Conservation (phyloP, 2,888 invertebrate species). For the Leptura quadrifasciata region DNA sequence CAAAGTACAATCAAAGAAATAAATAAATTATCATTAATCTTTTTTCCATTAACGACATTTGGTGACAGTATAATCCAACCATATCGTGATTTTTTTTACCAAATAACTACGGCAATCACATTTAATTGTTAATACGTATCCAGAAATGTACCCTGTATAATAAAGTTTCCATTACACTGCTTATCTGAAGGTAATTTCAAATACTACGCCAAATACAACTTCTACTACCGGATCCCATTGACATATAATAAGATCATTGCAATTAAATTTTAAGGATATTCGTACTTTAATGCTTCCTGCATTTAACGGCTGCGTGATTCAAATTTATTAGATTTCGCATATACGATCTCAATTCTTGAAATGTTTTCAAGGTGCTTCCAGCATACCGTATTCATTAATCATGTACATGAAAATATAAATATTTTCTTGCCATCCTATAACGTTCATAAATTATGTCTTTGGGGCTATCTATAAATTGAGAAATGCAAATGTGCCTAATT, state of each 20-base stretch:
- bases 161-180: neutral
- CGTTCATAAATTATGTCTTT: neutral
- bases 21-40: too few relatives aligned
- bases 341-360: neutral
- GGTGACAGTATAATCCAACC: too few relatives aligned
- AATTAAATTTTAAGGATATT: conserved; percentile 3
- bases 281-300: neutral
- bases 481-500: too few relatives aligned
- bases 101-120: too few relatives aligned
- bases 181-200: neutral
- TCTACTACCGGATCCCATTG: neutral
- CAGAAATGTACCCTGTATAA: too few relatives aligned
- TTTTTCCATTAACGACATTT: too few relatives aligned
- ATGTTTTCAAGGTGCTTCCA: neutral
- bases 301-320: neutral
- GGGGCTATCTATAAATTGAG: too few relatives aligned
- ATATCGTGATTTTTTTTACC: too few relatives aligned
- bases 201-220: neutral
- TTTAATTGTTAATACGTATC: too few relatives aligned
- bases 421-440: neutral
- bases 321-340: neutral
- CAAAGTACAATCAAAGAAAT: too few relatives aligned
- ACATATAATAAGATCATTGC: neutral
- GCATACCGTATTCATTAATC: neutral
- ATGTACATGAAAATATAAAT: neutral